Evolutionary conservation across 2,888 invertebrate genomes (phyloP).

Genomic region (Drosophila diplacantha): DNA sequence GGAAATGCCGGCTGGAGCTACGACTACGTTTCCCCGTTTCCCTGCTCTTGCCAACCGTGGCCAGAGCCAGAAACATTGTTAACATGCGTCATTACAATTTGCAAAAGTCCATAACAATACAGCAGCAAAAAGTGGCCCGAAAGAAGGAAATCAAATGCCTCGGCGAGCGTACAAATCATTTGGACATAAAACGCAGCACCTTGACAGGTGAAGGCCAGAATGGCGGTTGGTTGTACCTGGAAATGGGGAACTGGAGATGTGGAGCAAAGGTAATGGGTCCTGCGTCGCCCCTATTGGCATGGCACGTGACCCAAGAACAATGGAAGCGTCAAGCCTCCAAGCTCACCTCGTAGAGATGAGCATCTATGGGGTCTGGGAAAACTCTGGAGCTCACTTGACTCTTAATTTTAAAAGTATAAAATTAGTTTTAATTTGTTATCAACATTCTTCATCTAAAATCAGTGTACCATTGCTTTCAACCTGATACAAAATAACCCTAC

Average conservation of each 20-base stretch:
- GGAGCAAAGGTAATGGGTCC: slow-evolving; percentile 44
- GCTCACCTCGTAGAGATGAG: slow-evolving; percentile 21
- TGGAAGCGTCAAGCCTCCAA: slow-evolving; percentile 5
- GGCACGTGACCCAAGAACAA: slow-evolving; percentile 58
- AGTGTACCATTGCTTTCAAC: neutral
- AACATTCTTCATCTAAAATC: neutral
- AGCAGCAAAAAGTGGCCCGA: slow-evolving; percentile 23
- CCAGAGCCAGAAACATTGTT: slow-evolving; percentile 60
- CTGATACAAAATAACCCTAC: neutral
- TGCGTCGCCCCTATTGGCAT: slow-evolving; percentile 19
- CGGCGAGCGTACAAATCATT: slow-evolving; percentile 64
- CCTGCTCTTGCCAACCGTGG: neutral
- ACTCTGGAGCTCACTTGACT: too few species aligned
- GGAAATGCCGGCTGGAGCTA: slow-evolving; percentile 16
- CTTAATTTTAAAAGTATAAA: neutral
- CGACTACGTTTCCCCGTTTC: slow-evolving; percentile 15
- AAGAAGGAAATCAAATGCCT: slow-evolving; percentile 61
- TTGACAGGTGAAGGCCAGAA: slow-evolving; percentile 45
- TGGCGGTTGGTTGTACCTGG: neutral
- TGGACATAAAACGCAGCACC: slow-evolving; percentile 69
- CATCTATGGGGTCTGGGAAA: neutral
- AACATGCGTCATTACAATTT: slow-evolving; percentile 75
- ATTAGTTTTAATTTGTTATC: neutral
- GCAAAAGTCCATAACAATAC: slow-evolving; percentile 57
- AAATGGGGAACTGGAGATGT: slow-evolving; percentile 7